Evolutionary conservation across 2,797 vertebrate species (phyloP).

Genomic region (Atherinosoma microstoma): DNA sequence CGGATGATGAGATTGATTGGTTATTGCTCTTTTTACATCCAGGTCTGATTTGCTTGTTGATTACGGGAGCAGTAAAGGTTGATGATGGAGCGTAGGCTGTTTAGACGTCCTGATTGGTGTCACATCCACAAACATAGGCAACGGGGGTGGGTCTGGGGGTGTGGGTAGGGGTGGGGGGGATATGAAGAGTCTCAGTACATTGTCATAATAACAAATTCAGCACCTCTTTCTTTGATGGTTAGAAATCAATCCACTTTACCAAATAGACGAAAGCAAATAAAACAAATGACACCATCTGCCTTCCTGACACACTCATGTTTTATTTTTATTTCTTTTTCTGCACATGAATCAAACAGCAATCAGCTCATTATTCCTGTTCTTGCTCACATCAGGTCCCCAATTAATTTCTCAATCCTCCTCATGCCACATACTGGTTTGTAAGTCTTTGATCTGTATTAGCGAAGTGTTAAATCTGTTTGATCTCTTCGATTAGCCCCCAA

Average conservation of each 20-base stretch:
- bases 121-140: conserved; percentile 19
- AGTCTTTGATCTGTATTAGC: conserved; percentile 67
- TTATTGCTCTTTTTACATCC: conserved; percentile 14
- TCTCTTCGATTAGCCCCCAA: conserved; percentile 67
- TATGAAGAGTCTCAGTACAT: conserved; percentile 12
- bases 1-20: conserved; percentile 21
- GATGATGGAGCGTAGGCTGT: conserved; percentile 34
- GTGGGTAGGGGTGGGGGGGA: neutral
- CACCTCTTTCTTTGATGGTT: neutral
- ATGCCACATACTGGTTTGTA: conserved; percentile 27
- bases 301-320: neutral
- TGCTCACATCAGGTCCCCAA: conserved; percentile 25
- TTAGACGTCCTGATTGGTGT: conserved; percentile 55
- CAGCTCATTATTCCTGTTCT: conserved; percentile 18
- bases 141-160: neutral
- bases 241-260: conserved; percentile 30
- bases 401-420: conserved; percentile 33
- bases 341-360: conserved; percentile 8
- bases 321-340: conserved; percentile 12
- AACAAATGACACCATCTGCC: conserved; percentile 11
- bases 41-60: conserved; percentile 43
- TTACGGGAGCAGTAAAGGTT: conserved; percentile 46
- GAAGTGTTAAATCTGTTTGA: conserved; percentile 72
- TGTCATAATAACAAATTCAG: conserved; percentile 27
- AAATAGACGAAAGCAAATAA: conserved; percentile 10